phyloP scores from a whole-genome alignment of 2,113 vertebrate genomes.

The Aleadryas rufinucha region DNA sequence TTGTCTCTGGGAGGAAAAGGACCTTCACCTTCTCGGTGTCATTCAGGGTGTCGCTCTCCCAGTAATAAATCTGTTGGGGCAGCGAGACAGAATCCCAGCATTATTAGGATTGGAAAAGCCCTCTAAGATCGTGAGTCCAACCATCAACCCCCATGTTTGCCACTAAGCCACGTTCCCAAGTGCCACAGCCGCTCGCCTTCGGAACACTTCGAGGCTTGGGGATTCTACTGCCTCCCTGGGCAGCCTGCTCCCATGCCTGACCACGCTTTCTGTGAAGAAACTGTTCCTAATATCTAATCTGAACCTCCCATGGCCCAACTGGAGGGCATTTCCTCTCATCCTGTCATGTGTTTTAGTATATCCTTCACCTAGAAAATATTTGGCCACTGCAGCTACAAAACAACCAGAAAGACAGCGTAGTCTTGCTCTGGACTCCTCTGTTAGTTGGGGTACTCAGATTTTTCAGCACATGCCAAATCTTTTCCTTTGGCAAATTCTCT shows the following conservation, averaged over 20 bases:
- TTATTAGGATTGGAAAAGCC: neutral
- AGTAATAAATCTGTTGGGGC: conserved; percentile 84
- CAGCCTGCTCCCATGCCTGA: neutral
- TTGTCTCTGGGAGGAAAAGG: conserved; percentile 87
- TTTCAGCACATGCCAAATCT: neutral
- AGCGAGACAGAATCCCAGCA: neutral
- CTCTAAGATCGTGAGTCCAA: neutral
- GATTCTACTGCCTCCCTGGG: neutral
- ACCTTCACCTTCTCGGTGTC: conserved; percentile 88
- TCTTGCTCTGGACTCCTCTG: rapidly evolving
- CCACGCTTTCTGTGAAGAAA: neutral
- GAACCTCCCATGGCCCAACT: neutral
- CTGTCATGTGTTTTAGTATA: neutral
- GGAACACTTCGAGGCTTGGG: neutral
- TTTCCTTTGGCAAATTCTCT: neutral
- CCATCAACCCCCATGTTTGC: neutral
- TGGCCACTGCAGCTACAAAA: neutral
- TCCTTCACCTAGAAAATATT: neutral
- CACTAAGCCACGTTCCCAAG: rapidly evolving
- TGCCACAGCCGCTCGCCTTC: rapidly evolving
- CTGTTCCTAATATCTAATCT: neutral
- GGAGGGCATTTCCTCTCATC: neutral
- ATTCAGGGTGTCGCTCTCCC: conserved; percentile 85
- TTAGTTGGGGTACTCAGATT: neutral
- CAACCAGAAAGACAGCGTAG: neutral